phyloP scores from a whole-genome alignment of 2,888 invertebrate genomes.

The Neoscelio sp. region DNA sequence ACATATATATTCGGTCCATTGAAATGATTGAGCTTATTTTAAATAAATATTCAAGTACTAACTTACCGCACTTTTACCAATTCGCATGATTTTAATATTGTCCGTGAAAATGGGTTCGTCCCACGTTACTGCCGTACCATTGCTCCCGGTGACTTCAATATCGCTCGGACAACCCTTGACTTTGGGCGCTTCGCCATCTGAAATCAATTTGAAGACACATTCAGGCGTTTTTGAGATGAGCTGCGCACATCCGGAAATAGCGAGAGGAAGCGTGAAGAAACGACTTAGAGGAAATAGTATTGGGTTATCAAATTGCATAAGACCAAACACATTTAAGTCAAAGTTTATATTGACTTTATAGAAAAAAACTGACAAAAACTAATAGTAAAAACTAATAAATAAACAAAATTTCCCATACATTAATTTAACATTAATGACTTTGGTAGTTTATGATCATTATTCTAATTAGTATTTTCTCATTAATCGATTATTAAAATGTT shows the following conservation, averaged over 20 bases:
- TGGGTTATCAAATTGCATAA: conserved; percentile 22
- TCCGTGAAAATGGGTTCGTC: conserved; percentile 83
- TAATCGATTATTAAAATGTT: too few species aligned
- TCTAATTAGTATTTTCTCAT: too few species aligned
- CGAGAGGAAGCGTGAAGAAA: conserved; percentile 32
- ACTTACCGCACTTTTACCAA: conserved; percentile 82
- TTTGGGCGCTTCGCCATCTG: conserved; percentile 83
- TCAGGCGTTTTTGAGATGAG: conserved; percentile 44
- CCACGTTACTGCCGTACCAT: conserved; percentile 82
- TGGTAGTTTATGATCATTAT: too few species aligned
- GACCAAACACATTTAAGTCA: background rate
- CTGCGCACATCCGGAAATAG: conserved; percentile 44
- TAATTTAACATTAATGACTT: too few species aligned
- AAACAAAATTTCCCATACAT: too few species aligned
- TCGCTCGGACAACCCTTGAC: conserved; percentile 83
- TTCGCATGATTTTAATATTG: conserved; percentile 83
- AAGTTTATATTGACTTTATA: too few species aligned
- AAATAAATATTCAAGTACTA: conserved; percentile 4
- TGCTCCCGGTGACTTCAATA: conserved; percentile 79
- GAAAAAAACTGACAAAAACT: too few species aligned
- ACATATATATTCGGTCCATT: too few species aligned
- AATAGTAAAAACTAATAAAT: too few species aligned
- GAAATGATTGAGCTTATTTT: background rate
- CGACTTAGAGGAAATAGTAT: conserved; percentile 18
- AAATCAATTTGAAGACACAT: conserved; percentile 61